phyloP scores from a whole-genome alignment of 2,113 vertebrate species.

The Spilogale gracilis region DNA sequence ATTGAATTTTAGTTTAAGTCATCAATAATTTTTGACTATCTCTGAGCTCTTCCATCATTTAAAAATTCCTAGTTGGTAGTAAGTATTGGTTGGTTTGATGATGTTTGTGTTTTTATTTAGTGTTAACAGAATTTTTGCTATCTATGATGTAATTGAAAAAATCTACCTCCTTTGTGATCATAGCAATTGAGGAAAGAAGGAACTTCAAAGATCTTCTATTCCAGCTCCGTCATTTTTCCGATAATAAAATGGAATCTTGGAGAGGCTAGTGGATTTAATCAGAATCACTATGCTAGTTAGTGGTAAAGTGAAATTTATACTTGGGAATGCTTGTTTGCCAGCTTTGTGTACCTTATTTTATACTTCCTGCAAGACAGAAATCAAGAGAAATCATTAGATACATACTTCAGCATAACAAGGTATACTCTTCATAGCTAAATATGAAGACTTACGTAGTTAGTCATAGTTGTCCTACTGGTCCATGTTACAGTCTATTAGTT shows the following conservation, averaged over 20 bases:
- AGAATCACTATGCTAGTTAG: neutral
- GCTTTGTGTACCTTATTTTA: neutral
- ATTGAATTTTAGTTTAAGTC: slow-evolving; percentile 16
- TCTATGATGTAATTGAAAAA: neutral
- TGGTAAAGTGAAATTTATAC: neutral
- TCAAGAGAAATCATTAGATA: neutral
- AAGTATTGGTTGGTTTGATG: neutral
- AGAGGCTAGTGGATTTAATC: neutral
- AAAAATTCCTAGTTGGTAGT: neutral
- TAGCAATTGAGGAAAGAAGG: neutral
- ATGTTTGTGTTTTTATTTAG: neutral
- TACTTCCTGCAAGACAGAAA: neutral
- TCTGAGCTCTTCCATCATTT: neutral
- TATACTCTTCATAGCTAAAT: neutral
- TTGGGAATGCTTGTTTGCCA: neutral
- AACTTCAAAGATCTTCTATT: neutral
- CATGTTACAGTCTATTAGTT: neutral
- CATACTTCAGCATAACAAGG: neutral
- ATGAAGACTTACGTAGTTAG: neutral
- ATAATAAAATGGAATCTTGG: neutral
- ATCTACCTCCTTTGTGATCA: neutral
- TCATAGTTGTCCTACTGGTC: neutral
- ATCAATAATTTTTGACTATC: neutral
- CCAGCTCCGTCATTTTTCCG: neutral
- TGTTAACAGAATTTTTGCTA: neutral